Conservation (phyloP, 2,113 vertebrate species). For the Strix aluco region DNA sequence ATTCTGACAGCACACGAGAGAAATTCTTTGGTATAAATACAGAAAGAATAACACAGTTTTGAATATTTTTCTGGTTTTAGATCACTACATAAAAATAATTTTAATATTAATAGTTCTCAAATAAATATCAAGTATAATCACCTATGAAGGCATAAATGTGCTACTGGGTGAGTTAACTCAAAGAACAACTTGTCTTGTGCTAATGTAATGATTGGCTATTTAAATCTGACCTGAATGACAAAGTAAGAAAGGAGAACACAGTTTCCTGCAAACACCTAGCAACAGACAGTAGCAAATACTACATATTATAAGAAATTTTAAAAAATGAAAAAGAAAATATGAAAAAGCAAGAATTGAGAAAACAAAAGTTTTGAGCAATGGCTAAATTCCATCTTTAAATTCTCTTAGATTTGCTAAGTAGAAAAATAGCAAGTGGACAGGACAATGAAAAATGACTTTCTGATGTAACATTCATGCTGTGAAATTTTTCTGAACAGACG, state of each 20-base stretch:
- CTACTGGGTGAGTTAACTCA: not conserved
- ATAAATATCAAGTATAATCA: not conserved
- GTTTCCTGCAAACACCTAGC: not conserved
- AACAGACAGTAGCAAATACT: not conserved
- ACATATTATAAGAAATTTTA: not conserved
- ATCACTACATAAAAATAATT: not conserved
- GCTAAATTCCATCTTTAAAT: not conserved
- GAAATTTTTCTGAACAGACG: not conserved
- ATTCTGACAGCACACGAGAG: not conserved
- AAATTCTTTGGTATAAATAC: not conserved
- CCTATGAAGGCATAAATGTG: not conserved
- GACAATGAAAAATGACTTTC: not conserved
- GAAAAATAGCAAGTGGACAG: not conserved
- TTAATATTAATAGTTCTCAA: not conserved
- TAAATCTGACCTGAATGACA: not conserved
- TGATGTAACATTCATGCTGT: not conserved
- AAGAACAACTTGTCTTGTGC: not conserved
- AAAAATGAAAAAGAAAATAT: not conserved
- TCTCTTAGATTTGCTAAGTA: not conserved
- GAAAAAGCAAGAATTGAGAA: not conserved
- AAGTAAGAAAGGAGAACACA: not conserved
- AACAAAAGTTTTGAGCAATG: not conserved
- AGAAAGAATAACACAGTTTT: not conserved
- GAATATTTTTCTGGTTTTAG: not conserved
- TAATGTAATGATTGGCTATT: not conserved